Evolutionary conservation across 2,113 vertebrate genomes (phyloP).

Genomic region (Physeter macrocephalus): DNA sequence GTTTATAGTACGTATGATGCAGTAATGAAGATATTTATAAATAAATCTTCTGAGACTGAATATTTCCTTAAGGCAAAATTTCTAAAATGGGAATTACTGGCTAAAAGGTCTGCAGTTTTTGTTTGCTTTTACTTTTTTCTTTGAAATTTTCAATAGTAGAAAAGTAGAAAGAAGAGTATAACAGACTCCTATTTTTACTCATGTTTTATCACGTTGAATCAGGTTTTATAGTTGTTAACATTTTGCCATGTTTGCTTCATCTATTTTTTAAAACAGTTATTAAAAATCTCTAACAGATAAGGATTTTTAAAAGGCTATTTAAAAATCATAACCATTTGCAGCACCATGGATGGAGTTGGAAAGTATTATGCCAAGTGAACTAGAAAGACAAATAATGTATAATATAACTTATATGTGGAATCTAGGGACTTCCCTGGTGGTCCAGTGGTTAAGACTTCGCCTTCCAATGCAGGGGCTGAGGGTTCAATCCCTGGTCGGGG

Average conservation of each 20-base stretch:
- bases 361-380: neutral
- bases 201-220: neutral
- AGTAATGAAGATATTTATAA: neutral
- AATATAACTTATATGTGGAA: neutral
- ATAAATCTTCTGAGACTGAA: neutral
- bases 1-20: neutral
- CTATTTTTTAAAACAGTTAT: neutral
- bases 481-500: no score
- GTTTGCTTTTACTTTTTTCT: constrained; percentile 26
- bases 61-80: neutral
- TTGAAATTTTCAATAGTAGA: neutral
- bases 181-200: neutral
- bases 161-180: neutral
- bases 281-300: neutral
- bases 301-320: neutral
- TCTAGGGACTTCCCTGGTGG: neutral
- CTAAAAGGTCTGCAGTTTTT: neutral
- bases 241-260: neutral
- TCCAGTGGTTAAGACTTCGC: no score
- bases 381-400: neutral
- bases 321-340: constrained; percentile 20
- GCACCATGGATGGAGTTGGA: neutral
- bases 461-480: no score
- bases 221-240: neutral
- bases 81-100: neutral